phyloP scores from a whole-genome alignment of 2,797 vertebrate species.

The Hoplostethus atlanticus region DNA sequence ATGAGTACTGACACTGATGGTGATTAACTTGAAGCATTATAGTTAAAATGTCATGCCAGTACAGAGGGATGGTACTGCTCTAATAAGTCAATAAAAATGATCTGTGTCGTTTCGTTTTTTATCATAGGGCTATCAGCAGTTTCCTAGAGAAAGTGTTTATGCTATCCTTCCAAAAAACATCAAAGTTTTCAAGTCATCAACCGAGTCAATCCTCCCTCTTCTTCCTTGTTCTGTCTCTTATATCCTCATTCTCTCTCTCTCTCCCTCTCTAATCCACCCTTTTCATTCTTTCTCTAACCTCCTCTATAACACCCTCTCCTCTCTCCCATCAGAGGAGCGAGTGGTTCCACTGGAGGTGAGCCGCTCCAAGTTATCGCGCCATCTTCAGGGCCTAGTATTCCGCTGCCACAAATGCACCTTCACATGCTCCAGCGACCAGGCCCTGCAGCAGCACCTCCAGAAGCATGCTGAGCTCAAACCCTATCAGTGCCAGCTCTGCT shows the following conservation, averaged over 20 bases:
- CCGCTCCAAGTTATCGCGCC: constrained; percentile 96
- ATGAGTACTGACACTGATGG: background rate
- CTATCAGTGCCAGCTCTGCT: constrained; percentile 98
- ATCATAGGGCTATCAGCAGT: background rate
- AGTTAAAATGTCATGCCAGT: background rate
- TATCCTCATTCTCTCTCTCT: background rate
- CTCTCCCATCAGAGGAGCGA: constrained; percentile 89
- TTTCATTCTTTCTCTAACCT: background rate
- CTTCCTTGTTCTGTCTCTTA: background rate
- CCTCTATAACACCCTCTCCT: background rate
- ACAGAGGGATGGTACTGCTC: background rate
- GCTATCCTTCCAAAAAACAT: constrained; percentile 20
- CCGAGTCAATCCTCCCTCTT: background rate
- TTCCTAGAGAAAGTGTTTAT: constrained; percentile 18
- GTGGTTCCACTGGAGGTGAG: constrained; percentile 97
- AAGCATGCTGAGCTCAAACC: constrained; percentile 96
- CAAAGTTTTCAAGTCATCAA: background rate
- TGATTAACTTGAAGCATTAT: background rate
- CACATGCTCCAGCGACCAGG: constrained; percentile 96
- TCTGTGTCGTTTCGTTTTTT: background rate
- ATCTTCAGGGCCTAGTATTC: constrained; percentile 96
- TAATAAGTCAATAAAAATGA: background rate
- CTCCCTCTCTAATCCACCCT: background rate
- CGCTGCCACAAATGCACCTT: constrained; percentile 99
- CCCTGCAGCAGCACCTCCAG: constrained; percentile 95